phyloP scores from a whole-genome alignment of 2,113 vertebrate genomes.

The Dasyurus viverrinus region DNA sequence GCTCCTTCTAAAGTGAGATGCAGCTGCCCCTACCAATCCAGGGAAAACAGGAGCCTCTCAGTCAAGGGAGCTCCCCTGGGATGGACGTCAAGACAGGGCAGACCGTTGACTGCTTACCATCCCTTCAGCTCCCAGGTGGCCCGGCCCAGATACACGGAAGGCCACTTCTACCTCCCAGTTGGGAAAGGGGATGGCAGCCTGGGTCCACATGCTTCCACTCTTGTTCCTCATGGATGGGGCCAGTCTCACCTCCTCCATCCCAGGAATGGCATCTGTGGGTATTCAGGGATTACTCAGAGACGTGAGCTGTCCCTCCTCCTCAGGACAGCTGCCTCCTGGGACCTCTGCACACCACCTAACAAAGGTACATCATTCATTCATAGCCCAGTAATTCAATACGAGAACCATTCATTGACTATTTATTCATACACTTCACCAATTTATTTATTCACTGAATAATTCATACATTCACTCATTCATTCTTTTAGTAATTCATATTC shows the following conservation, averaged over 20 bases:
- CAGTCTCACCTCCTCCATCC: conserved; percentile 70
- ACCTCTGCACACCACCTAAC: background rate
- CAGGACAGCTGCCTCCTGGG: background rate
- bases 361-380: background rate
- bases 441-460: background rate
- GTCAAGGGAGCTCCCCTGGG: background rate
- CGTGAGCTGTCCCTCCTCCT: background rate
- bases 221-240: conserved; percentile 65
- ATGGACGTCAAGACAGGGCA: background rate
- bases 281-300: background rate
- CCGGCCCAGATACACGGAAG: conserved; percentile 62
- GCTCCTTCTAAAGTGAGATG: background rate
- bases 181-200: conserved; percentile 49
- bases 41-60: background rate
- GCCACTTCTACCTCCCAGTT: conserved; percentile 77
- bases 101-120: conserved; percentile 62
- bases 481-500: background rate
- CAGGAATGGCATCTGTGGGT: conserved; percentile 65
- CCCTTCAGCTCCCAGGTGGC: conserved; percentile 70
- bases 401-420: background rate
- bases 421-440: background rate
- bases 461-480: background rate
- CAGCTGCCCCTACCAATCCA: background rate
- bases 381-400: background rate
- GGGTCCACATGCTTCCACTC: conserved; percentile 70